These are phyloP conservation scores for Drosophila mimica DNA, from an alignment of 2,888 invertebrate species.

Conservation along the genomic window DNA sequence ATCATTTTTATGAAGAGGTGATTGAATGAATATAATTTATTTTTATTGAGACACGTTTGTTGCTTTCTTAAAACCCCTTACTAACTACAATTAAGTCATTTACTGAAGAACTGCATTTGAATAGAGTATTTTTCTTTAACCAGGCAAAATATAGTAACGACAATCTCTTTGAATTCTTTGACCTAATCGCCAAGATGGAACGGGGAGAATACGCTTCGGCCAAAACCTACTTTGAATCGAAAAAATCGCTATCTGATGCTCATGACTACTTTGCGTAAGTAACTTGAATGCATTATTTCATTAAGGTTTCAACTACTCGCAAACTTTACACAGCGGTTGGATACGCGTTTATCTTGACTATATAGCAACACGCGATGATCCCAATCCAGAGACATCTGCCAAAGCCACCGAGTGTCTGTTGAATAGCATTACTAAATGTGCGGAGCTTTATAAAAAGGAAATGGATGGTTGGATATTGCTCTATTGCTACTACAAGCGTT, in stretches of 20 bases:
- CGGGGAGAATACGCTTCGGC: constrained; percentile 56
- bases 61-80: background rate
- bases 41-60: background rate
- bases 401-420: constrained; percentile 68
- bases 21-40: background rate
- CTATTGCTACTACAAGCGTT: constrained; percentile 70
- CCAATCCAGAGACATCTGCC: constrained; percentile 30
- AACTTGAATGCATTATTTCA: background rate
- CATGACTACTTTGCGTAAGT: constrained; percentile 60
- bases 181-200: constrained; percentile 67
- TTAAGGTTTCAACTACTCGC: background rate
- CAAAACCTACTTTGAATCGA: constrained; percentile 38
- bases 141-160: constrained; percentile 27
- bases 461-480: constrained; percentile 74
- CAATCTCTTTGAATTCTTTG: constrained; percentile 56
- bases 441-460: constrained; percentile 25
- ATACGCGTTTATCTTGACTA: constrained; percentile 68
- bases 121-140: background rate
- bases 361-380: constrained; percentile 53
- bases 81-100: background rate
- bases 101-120: background rate
- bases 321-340: constrained; percentile 40
- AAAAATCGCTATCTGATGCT: constrained; percentile 13
- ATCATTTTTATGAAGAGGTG: constrained; percentile 50
- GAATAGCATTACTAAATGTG: constrained; percentile 40